Percentiles rank a stretch among this genome's conserved stretches.
These are phyloP conservation scores for Phycodurus eques DNA, from an alignment of 2,113 vertebrate species.

Conservation along the genomic window DNA sequence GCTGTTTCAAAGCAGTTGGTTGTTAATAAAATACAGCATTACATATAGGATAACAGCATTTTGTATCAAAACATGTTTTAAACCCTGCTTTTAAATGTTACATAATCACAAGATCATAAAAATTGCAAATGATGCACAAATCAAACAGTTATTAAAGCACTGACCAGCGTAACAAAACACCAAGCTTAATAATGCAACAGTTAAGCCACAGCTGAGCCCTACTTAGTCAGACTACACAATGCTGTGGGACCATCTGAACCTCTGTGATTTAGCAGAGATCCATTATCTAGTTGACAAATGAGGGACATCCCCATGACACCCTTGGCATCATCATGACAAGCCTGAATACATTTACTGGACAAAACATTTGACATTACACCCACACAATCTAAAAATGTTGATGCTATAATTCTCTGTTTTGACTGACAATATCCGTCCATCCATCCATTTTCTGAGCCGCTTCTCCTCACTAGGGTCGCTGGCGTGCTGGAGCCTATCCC, in stretches of 20 bases:
- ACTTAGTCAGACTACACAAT: constrained; percentile 10
- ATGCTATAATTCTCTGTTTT: neutral
- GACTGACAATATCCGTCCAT: neutral
- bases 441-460: too few relatives aligned
- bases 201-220: constrained; percentile 16
- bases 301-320: neutral
- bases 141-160: constrained; percentile 5
- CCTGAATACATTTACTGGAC: neutral
- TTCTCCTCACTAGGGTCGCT: too few relatives aligned
- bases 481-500: too few relatives aligned
- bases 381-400: neutral
- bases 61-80: neutral
- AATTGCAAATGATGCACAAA: neutral
- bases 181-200: neutral
- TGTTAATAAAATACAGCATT: neutral
- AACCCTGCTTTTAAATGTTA: neutral
- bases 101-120: neutral
- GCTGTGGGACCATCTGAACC: neutral
- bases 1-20: constrained; percentile 9
- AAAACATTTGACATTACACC: neutral
- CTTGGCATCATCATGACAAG: neutral
- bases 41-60: neutral
- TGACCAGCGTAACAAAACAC: neutral
- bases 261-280: neutral
- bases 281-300: neutral